These are phyloP conservation scores for Crossocerus cetratus DNA, from an alignment of 2,888 invertebrate genomes.

Conservation along the genomic window DNA sequence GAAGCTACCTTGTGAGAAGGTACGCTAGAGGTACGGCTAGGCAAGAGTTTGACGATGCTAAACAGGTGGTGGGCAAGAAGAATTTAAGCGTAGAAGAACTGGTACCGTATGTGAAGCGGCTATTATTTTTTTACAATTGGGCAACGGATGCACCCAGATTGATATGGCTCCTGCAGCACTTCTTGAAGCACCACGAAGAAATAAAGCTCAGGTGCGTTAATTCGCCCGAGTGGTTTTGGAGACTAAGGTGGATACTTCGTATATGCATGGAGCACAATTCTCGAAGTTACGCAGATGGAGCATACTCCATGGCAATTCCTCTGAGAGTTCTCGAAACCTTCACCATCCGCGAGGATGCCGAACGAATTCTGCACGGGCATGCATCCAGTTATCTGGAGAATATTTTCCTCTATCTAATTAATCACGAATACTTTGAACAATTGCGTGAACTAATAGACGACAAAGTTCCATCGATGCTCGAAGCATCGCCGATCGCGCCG, in stretches of 20 bases:
- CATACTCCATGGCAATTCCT: slow-evolving; percentile 83
- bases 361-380: slow-evolving; percentile 60
- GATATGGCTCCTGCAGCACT: slow-evolving; percentile 76
- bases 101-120: slow-evolving; percentile 81
- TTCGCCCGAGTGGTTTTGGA: slow-evolving; percentile 77
- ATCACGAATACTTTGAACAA: slow-evolving; percentile 83
- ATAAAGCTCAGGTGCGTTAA: slow-evolving; percentile 69
- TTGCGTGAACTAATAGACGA: slow-evolving; percentile 84
- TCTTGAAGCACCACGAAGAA: slow-evolving; percentile 75
- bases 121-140: slow-evolving; percentile 88
- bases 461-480: slow-evolving; percentile 84
- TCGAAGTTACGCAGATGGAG: slow-evolving; percentile 60
- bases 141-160: slow-evolving; percentile 83
- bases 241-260: slow-evolving; percentile 79
- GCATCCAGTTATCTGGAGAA: slow-evolving; percentile 72
- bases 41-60: slow-evolving; percentile 83
- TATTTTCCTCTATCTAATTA: slow-evolving; percentile 71
- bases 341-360: slow-evolving; percentile 78
- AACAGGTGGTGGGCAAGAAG: slow-evolving; percentile 77
- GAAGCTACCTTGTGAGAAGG: slow-evolving; percentile 86
- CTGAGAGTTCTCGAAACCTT: slow-evolving; percentile 89
- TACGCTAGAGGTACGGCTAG: slow-evolving; percentile 83
- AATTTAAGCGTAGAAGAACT: slow-evolving; percentile 77
- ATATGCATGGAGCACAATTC: slow-evolving; percentile 79
- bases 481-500: slow-evolving; percentile 83